phyloP scores from a whole-genome alignment of 92 coral and sea anemone genomes.

The Bergia puertoricense region DNA sequence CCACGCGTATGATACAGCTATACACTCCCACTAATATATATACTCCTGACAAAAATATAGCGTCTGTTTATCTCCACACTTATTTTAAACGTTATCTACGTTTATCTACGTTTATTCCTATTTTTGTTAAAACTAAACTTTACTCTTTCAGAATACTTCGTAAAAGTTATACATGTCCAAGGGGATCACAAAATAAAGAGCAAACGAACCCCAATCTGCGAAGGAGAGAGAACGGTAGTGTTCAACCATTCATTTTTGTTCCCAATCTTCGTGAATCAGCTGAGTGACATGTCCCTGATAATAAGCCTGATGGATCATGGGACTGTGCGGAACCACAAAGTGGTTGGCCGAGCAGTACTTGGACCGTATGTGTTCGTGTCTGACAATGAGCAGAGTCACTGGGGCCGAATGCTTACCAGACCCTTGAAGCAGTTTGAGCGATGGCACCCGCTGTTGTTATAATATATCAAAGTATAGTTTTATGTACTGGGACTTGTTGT shows the following conservation, averaged over 20 bases:
- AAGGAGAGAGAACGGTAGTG: conserved; percentile 60
- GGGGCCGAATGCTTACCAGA: conserved; percentile 74
- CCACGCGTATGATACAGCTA: no score
- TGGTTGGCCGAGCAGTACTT: conserved; percentile 72
- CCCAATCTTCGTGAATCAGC: conserved; percentile 46
- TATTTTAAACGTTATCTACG: no score
- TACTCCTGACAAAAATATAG: no score
- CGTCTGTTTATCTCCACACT: no score
- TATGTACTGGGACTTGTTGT: background rate
- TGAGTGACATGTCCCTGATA: conserved; percentile 73
- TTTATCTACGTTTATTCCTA: no score
- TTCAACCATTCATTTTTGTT: conserved; percentile 59
- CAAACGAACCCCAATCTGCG: conserved; percentile 56
- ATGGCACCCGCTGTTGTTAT: conserved; percentile 70
- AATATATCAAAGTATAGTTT: background rate
- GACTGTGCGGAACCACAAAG: conserved; percentile 57
- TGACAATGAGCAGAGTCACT: conserved; percentile 71
- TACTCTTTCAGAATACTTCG: conserved; percentile 60
- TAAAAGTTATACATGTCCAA: conserved; percentile 64
- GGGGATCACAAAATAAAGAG: conserved; percentile 63
- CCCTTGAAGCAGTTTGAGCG: conserved; percentile 54
- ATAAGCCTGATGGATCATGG: conserved; percentile 66
- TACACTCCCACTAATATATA: no score
- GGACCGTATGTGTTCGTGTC: conserved; percentile 65
- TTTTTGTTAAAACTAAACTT: no score